A percentile compares a stretch with the other conserved stretches of the same genome.
Conservation (phyloP, 2,113 vertebrate genomes). For the Calypte anna region DNA sequence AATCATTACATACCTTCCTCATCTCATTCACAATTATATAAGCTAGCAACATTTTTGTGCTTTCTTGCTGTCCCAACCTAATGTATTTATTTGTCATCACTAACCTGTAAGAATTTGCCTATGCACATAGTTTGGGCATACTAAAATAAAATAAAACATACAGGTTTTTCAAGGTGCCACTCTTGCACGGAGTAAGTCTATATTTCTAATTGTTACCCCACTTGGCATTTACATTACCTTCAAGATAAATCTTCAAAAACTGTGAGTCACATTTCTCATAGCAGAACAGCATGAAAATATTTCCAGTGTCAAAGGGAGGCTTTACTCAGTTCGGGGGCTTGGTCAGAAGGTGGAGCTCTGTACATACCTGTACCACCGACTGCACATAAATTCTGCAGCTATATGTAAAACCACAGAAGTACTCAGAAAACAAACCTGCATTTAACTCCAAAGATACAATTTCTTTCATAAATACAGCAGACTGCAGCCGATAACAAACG, state of each 20-base stretch:
- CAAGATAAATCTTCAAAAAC: neutral
- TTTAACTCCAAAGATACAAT: constrained; percentile 59
- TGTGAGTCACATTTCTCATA: neutral
- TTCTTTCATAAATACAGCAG: constrained; percentile 61
- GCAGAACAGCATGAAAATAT: constrained; percentile 15
- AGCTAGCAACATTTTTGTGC: neutral
- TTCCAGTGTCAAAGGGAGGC: neutral
- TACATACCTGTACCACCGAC: constrained; percentile 61
- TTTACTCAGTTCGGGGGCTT: constrained; percentile 46
- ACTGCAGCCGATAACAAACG: constrained; percentile 1
- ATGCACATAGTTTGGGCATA: neutral
- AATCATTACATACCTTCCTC: neutral
- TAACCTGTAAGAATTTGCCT: neutral
- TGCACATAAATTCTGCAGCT: constrained; percentile 25
- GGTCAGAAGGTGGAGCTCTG: constrained; percentile 82
- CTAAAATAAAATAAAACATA: neutral
- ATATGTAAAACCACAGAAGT: constrained; percentile 17
- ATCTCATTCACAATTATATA: neutral
- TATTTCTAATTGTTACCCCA: neutral
- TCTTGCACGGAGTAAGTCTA: neutral
- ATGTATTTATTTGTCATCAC: neutral
- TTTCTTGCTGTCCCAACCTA: neutral
- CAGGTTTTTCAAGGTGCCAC: neutral
- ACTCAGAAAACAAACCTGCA: constrained; percentile 59
- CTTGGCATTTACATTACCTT: neutral